Conservation (phyloP, 2,797 vertebrate species). For the Oreochromis mossambicus region DNA sequence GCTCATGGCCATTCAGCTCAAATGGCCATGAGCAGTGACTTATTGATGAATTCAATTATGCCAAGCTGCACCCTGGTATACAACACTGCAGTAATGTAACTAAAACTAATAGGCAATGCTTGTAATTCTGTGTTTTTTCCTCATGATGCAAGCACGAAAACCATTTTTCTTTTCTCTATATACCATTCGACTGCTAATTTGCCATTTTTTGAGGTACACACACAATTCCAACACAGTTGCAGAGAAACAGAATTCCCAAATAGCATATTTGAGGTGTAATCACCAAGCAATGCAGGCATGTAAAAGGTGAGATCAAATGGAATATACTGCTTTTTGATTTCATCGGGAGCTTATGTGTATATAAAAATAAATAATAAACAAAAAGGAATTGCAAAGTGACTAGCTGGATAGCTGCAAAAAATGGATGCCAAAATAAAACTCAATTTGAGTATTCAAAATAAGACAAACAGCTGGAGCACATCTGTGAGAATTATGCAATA, state of each 20-base stretch:
- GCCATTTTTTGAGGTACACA: background rate
- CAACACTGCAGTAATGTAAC: background rate
- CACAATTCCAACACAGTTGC: background rate
- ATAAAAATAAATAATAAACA: background rate
- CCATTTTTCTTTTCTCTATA: background rate
- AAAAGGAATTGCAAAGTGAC: slow-evolving; percentile 11
- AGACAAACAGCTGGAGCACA: slow-evolving; percentile 58
- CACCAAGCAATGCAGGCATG: background rate
- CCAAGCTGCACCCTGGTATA: background rate
- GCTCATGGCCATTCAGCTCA: background rate
- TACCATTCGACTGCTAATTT: background rate
- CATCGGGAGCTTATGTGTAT: background rate
- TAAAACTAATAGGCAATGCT: background rate
- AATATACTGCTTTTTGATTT: background rate
- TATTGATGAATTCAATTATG: background rate
- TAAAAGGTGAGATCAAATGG: background rate
- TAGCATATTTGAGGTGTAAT: background rate
- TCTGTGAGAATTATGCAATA: slow-evolving; percentile 52
- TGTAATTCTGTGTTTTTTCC: background rate
- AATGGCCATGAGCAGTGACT: background rate
- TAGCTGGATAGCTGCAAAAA: slow-evolving; percentile 31
- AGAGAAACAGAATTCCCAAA: background rate
- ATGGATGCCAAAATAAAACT: slow-evolving; percentile 24
- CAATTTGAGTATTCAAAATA: slow-evolving; percentile 38
- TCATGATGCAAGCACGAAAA: background rate